Evolutionary conservation across 37 sponge, comb jelly and placozoan genomes (phyloP).

Genomic region (Diacarnus erythraeanus): DNA sequence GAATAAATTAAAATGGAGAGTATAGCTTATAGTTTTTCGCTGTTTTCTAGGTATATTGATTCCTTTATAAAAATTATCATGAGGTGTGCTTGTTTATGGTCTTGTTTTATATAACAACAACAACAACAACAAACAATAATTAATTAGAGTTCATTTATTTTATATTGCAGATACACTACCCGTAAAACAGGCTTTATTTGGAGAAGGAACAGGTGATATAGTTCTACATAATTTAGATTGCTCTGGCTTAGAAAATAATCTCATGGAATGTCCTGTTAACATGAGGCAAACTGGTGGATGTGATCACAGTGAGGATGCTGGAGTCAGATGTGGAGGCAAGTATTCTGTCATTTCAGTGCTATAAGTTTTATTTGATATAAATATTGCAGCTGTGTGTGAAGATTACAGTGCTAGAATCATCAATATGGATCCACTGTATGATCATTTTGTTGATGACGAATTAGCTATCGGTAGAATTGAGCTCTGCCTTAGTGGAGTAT

Average conservation of each 20-base stretch:
- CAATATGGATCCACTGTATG: not conserved
- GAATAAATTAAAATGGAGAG: too few relatives aligned
- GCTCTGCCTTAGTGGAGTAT: conserved; percentile 16
- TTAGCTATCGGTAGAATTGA: conserved; percentile 34
- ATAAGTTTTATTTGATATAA: not conserved
- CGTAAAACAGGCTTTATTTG: not conserved
- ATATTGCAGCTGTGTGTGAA: conserved; percentile 9
- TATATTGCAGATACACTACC: conserved; percentile 6
- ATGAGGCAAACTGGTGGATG: not conserved
- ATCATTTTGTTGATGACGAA: not conserved
- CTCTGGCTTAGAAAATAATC: conserved; percentile 4
- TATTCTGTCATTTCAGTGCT: not conserved
- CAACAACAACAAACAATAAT: not conserved
- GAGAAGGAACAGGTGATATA: not conserved
- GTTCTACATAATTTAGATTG: not conserved
- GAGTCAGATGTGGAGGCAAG: conserved; percentile 21
- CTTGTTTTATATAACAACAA: too few relatives aligned
- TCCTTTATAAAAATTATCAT: too few relatives aligned
- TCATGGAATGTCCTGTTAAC: not conserved
- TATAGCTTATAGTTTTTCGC: too few relatives aligned
- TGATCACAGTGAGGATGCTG: conserved; percentile 37
- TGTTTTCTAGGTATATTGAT: too few relatives aligned
- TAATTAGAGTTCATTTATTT: not conserved
- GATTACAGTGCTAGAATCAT: not conserved
- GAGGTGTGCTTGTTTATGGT: too few relatives aligned